Base-by-base conservation (phyloP, 2,113 vertebrate species). In the Chlorodrepanis virens region DNA sequence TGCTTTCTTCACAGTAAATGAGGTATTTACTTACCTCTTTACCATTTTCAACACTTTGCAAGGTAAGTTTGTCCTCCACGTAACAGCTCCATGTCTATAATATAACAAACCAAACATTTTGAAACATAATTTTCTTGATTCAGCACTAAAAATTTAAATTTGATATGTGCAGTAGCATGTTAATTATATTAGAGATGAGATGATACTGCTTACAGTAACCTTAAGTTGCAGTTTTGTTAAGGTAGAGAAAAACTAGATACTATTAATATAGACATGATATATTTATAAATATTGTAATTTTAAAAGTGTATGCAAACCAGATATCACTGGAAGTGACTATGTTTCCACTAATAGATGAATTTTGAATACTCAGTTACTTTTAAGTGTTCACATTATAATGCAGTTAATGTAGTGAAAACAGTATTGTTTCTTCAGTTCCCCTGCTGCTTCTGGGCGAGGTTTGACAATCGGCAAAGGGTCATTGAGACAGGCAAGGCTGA, bases 41-140 rank as follows among this genome's bases (percentile, higher is more conserved):
- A 94, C 98, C 61, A 99, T 99, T 92, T 99, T 99, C 94, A 99
- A 99, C 97, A 98, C 98, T 39, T 97, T 99, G 60, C 99, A 99
- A 97, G 99, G 99, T 99, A 92, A 97, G 97, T n/a, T 87, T 42
- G 10, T 72, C 23, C n/a, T 96, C 49, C 22, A 4, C 52, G 16
- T 72, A 33, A 65, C 17, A 81, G 25, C 17, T n/a, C 9, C 11
- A 60, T 39, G 16, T 3, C 1, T 75, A n/a, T 12, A 28, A 47
- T 67, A 12, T n/a, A 92, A 78, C 14, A 31, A 71, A 35, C 9
- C 47, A 75, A 84, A 42, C 2, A 33, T 44, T 83, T 89, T 16
- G 25, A 91, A 89, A 54, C 35, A 19, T 10, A 3, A 14, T 67
- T 60, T 87, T 60, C 42, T 59, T 72, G 37, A 74, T 85, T 83